Conservation (phyloP, 2,888 invertebrate species). For the Cosmopolites sordidus region DNA sequence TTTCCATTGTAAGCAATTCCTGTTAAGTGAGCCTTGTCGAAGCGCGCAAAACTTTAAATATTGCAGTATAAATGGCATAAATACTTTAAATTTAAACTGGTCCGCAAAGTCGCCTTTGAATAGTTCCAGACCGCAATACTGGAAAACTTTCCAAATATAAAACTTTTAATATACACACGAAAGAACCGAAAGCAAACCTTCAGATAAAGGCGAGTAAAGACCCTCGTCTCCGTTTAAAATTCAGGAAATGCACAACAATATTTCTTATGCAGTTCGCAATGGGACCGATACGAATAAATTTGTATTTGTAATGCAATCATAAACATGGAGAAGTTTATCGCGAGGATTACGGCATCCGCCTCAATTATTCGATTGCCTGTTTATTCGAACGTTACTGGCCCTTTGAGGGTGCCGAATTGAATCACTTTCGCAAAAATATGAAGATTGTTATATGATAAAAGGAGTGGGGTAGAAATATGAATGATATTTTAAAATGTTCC, state of each 20-base stretch:
- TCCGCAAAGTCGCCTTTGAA: background rate
- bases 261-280: slow-evolving; percentile 33
- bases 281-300: slow-evolving; percentile 27
- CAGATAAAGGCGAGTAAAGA: slow-evolving; percentile 9
- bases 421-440: no score
- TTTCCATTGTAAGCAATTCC: no score
- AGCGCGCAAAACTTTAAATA: no score
- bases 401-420: background rate
- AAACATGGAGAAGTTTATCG: slow-evolving; percentile 28
- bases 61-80: no score
- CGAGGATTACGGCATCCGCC: slow-evolving; percentile 17
- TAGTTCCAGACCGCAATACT: background rate
- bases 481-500: no score
- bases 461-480: no score
- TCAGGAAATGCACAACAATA: slow-evolving; percentile 33
- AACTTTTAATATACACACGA: background rate
- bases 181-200: background rate
- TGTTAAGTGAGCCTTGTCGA: no score
- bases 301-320: slow-evolving; percentile 29
- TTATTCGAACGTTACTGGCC: background rate
- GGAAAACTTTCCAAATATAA: slow-evolving; percentile 1
- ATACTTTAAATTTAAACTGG: no score
- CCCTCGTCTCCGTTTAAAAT: slow-evolving; percentile 19
- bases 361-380: slow-evolving; percentile 5
- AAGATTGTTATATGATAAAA: no score